phyloP scores from a whole-genome alignment of 2,113 vertebrate species.

The Hyperoodon ampullatus region DNA sequence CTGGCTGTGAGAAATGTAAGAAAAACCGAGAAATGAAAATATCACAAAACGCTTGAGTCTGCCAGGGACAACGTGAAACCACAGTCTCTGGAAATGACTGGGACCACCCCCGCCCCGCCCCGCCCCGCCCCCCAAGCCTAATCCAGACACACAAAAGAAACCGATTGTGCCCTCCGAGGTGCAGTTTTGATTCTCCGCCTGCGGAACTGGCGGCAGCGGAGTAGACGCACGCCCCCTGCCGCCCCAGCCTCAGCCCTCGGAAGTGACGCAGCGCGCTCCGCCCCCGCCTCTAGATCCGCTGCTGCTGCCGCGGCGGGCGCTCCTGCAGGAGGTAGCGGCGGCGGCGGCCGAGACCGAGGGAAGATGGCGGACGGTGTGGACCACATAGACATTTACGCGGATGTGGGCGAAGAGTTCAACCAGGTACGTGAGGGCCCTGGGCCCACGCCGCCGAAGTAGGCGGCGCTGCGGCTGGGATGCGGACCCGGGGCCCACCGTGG shows the following conservation, averaged over 20 bases:
- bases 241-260: slow-evolving; percentile 55
- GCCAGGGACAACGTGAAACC: background rate
- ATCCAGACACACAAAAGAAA: slow-evolving; percentile 47
- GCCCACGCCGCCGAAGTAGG: background rate
- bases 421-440: slow-evolving; percentile 87
- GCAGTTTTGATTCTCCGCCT: rapidly evolving
- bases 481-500: background rate
- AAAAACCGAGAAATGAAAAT: background rate
- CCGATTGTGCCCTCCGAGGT: rapidly evolving
- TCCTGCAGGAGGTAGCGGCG: slow-evolving; percentile 69
- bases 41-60: background rate
- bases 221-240: background rate
- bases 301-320: slow-evolving; percentile 77
- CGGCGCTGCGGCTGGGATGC: slow-evolving; percentile 13
- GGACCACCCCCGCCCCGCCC: background rate
- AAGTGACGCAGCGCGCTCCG: slow-evolving; percentile 79
- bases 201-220: rapidly evolving
- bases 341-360: slow-evolving; percentile 81
- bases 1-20: background rate
- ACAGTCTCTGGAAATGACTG: background rate
- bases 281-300: slow-evolving; percentile 74
- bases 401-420: slow-evolving; percentile 97
- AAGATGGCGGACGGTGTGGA: slow-evolving; percentile 99
- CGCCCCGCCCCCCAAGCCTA: no score
- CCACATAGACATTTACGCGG: slow-evolving; percentile 98